Conservation (phyloP, 2,888 invertebrate genomes). For the Megaustenia siamemsis region DNA sequence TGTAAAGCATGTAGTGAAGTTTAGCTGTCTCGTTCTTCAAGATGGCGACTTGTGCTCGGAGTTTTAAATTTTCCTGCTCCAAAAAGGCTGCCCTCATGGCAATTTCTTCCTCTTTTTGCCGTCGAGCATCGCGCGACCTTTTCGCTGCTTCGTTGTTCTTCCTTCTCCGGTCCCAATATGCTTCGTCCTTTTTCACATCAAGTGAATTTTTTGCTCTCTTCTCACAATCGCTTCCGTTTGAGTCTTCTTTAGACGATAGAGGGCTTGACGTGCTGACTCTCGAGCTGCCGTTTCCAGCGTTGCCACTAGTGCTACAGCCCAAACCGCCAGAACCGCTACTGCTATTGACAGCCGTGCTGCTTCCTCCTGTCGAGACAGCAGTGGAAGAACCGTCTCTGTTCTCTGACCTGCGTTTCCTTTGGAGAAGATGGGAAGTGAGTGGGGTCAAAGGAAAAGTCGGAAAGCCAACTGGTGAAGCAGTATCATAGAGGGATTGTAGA, state of each 20-base stretch:
- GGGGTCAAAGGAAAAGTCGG: slow-evolving; percentile 69
- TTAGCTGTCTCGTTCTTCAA: slow-evolving; percentile 74
- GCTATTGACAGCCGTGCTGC: neutral
- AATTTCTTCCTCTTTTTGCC: slow-evolving; percentile 74
- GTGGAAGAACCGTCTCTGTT: slow-evolving; percentile 56
- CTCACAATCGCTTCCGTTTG: slow-evolving; percentile 28
- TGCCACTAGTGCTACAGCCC: neutral
- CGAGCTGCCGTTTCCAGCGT: neutral
- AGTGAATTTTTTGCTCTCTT: slow-evolving; percentile 52
- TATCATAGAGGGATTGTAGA: slow-evolving; percentile 64
- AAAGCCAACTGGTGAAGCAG: slow-evolving; percentile 58
- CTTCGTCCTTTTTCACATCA: slow-evolving; percentile 71
- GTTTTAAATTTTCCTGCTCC: slow-evolving; percentile 74
- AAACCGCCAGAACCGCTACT: neutral
- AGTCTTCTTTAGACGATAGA: neutral
- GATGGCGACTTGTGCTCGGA: slow-evolving; percentile 73
- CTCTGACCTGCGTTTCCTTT: slow-evolving; percentile 71
- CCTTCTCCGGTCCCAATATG: slow-evolving; percentile 73
- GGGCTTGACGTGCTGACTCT: slow-evolving; percentile 41
- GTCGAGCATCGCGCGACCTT: slow-evolving; percentile 69
- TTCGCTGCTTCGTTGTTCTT: slow-evolving; percentile 76
- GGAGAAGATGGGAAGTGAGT: slow-evolving; percentile 71
- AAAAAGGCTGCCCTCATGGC: slow-evolving; percentile 73
- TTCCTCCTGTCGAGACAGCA: neutral
- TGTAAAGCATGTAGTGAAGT: slow-evolving; percentile 74